Percentiles rank a stretch among this genome's conserved stretches.
Evolutionary conservation across 1,140 invertebrate species (phyloP).

Genomic region (Ceratina australensis): DNA sequence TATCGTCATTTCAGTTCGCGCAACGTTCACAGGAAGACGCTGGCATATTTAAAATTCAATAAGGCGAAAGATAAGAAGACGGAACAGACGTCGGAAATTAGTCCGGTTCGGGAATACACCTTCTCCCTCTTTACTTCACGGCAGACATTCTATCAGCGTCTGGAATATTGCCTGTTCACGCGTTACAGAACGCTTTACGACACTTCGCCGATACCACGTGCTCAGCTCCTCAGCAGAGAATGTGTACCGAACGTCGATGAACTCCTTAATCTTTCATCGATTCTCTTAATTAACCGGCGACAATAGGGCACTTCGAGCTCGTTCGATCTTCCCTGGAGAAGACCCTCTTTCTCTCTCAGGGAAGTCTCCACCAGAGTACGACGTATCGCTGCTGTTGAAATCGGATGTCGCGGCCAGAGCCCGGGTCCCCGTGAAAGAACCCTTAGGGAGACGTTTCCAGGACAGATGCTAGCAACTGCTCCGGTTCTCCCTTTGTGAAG

Average conservation of each 20-base stretch:
- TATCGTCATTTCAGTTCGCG: no score
- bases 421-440: constrained; percentile 27
- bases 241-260: constrained; percentile 16
- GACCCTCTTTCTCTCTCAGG: neutral
- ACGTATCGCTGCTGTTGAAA: constrained; percentile 52
- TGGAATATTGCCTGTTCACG: no score
- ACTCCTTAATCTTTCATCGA: constrained; percentile 69
- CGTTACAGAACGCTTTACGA: no score
- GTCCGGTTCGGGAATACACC: no score
- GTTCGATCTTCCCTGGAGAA: constrained; percentile 45
- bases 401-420: constrained; percentile 48
- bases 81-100: no score
- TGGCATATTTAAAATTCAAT: no score
- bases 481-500: constrained; percentile 7
- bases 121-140: no score
- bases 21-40: no score
- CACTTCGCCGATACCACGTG: constrained; percentile 15
- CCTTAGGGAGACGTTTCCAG: constrained; percentile 14
- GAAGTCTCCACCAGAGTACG: neutral
- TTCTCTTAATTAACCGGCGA: constrained; percentile 69
- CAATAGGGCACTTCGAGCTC: constrained; percentile 53
- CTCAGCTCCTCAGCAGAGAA: constrained; percentile 20
- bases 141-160: no score
- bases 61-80: no score
- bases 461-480: constrained; percentile 30